Evolutionary conservation across 2,888 invertebrate species (phyloP).

Genomic region (Dynastes maya): DNA sequence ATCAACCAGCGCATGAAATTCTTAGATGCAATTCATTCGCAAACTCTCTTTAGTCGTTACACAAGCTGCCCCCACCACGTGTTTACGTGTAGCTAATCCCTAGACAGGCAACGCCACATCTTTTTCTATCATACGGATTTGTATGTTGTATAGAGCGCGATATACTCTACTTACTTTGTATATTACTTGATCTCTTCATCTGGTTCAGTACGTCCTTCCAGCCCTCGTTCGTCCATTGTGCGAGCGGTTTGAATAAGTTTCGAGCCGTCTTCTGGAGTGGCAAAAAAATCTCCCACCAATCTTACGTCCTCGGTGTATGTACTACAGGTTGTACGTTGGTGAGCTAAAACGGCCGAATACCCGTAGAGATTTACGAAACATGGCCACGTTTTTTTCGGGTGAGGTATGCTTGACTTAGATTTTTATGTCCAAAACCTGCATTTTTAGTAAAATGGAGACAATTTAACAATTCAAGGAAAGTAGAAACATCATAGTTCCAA

Average conservation of each 20-base stretch:
- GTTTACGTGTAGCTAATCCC: conserved; percentile 47
- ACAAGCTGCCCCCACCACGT: conserved; percentile 15
- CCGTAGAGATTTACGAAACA: no score
- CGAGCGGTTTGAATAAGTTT: conserved; percentile 48
- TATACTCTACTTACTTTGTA: conserved; percentile 46
- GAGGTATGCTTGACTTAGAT: no score
- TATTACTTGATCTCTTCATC: conserved; percentile 55
- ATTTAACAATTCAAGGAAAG: no score
- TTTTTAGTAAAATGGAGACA: no score
- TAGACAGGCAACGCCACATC: conserved; percentile 34
- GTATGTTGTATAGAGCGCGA: conserved; percentile 35
- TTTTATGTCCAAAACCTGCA: no score
- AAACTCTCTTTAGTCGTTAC: conserved; percentile 6
- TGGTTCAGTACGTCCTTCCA: conserved; percentile 56
- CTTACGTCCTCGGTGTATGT: conserved; percentile 23
- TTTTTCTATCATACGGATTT: conserved; percentile 32
- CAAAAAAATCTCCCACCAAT: conserved; percentile 28
- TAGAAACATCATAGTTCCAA: no score
- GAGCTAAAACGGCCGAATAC: not conserved
- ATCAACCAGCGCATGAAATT: not conserved
- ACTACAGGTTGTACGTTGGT: not conserved
- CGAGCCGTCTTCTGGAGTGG: conserved; percentile 46
- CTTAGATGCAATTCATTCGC: not conserved
- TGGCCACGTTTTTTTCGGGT: no score
- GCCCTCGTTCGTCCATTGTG: conserved; percentile 49